Percentiles rank a stretch among this genome's conserved stretches.
Conservation (phyloP, 2,113 vertebrate genomes). For the Casuarius casuarius region DNA sequence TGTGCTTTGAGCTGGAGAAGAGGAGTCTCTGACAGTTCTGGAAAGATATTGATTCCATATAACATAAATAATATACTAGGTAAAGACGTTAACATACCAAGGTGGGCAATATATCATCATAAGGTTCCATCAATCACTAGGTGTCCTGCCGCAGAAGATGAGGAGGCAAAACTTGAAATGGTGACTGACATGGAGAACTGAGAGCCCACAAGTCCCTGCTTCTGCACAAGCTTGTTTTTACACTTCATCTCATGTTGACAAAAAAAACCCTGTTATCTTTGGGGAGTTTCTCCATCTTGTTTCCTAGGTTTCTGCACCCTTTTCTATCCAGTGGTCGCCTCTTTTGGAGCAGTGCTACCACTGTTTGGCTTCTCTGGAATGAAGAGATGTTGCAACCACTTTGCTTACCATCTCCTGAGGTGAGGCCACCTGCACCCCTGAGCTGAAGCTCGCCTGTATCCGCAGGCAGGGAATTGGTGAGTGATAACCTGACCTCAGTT, state of each 20-base stretch:
- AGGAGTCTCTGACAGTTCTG: background rate
- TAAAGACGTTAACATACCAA: background rate
- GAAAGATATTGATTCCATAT: background rate
- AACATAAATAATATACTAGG: background rate
- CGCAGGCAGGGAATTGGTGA: background rate
- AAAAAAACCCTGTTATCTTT: background rate
- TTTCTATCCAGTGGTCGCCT: background rate
- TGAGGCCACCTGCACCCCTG: accelerated
- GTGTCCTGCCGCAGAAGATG: background rate
- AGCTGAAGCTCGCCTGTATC: background rate
- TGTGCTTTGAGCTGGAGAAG: background rate
- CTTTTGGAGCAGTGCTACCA: background rate
- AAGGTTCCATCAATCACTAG: background rate
- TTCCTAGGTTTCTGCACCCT: background rate
- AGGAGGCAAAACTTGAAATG: background rate
- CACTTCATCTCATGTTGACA: background rate
- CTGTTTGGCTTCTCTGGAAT: background rate
- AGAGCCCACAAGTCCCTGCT: background rate
- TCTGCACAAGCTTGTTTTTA: background rate
- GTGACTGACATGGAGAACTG: background rate
- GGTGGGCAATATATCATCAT: background rate
- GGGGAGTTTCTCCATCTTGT: background rate
- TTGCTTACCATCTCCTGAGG: background rate
- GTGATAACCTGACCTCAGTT: background rate
- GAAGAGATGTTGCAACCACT: background rate